Percentiles rank a stretch among this genome's conserved stretches.
These are phyloP conservation scores for Ferrisia virgata DNA, from an alignment of 2,888 invertebrate genomes.

Conservation along the genomic window DNA sequence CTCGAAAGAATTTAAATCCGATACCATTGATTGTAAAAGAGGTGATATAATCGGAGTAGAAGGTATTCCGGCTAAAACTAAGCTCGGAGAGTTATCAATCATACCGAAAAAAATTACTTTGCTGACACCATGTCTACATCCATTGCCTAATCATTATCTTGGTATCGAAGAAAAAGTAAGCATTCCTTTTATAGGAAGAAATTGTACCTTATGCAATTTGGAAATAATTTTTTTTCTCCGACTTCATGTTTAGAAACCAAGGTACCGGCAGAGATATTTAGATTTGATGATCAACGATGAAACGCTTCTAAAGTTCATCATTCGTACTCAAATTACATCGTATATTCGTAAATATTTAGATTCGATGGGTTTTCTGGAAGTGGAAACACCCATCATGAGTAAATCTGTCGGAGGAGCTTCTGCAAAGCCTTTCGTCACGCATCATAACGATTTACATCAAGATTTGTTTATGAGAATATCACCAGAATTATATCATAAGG, in stretches of 20 bases:
- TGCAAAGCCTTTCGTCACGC: constrained; percentile 97
- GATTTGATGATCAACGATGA: constrained; percentile 93
- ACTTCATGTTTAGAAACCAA: constrained; percentile 67
- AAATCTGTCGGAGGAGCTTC: constrained; percentile 98
- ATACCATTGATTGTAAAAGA: constrained; percentile 78
- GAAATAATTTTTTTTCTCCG: constrained; percentile 2
- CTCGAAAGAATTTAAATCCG: constrained; percentile 71
- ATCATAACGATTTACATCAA: constrained; percentile 98
- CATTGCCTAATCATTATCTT: constrained; percentile 95
- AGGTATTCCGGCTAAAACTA: constrained; percentile 85
- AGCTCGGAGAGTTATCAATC: constrained; percentile 95
- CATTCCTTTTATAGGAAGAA: neutral
- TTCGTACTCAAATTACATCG: constrained; percentile 77
- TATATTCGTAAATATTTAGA: constrained; percentile 86
- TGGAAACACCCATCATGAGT: constrained; percentile 99
- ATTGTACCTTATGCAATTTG: neutral
- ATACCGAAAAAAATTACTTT: constrained; percentile 80
- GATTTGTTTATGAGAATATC: constrained; percentile 97
- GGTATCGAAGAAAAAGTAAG: constrained; percentile 88
- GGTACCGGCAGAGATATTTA: constrained; percentile 90
- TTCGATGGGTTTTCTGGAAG: constrained; percentile 90
- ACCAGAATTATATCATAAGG: constrained; percentile 94
- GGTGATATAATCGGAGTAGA: constrained; percentile 92
- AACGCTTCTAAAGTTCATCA: constrained; percentile 85
- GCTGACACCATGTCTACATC: constrained; percentile 93